Conservation (phyloP, 2,797 vertebrate species). For the Lerista edwardsae region DNA sequence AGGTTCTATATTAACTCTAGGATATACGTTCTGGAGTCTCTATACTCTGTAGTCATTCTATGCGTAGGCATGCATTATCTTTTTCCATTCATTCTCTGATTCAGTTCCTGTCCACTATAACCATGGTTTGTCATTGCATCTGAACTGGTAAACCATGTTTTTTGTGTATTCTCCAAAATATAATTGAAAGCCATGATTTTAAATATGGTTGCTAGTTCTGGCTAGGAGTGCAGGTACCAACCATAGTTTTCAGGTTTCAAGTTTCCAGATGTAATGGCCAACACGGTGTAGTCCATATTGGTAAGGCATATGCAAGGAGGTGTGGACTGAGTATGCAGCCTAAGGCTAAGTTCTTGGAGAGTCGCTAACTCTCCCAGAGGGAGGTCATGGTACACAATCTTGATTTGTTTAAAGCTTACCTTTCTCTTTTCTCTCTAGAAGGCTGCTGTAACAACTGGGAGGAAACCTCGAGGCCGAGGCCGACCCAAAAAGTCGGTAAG, state of each 20-base stretch:
- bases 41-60: background rate
- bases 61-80: background rate
- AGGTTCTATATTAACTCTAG: background rate
- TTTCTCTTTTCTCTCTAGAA: constrained; percentile 78
- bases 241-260: background rate
- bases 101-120: no score
- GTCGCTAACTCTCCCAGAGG: background rate
- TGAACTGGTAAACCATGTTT: no score
- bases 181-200: no score
- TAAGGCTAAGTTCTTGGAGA: background rate
- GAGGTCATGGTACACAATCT: background rate
- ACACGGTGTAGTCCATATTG: background rate
- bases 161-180: no score
- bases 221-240: background rate
- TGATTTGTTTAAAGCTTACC: background rate
- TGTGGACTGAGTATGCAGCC: background rate
- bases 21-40: no score
- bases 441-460: constrained; percentile 83
- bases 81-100: no score
- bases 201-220: no score
- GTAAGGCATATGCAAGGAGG: no score
- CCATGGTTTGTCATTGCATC: no score
- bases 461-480: constrained; percentile 91
- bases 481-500: constrained; percentile 94
- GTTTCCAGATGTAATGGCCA: background rate